Evolutionary conservation across 2,797 vertebrate species (phyloP).

Genomic region (Enteromius afrohamiltoni): DNA sequence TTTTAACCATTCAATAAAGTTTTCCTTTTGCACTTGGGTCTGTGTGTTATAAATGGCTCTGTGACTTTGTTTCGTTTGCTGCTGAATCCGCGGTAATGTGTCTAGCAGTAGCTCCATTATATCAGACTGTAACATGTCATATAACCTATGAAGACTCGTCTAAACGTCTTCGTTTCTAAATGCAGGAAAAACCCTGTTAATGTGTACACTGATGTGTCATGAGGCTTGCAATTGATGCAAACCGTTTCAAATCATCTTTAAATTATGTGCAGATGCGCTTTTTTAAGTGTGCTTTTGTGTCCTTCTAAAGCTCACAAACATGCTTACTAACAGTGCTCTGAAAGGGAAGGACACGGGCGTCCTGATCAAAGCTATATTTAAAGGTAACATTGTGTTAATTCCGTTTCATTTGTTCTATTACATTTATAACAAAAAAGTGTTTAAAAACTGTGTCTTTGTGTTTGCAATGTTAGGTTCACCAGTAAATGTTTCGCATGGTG

Average conservation of each 20-base stretch:
- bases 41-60: no score
- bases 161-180: no score
- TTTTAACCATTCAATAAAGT: no score
- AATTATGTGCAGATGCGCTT: background rate
- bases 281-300: slow-evolving; percentile 23
- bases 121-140: no score
- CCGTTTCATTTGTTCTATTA: background rate
- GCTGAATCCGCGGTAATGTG: no score
- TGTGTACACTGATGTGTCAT: background rate
- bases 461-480: slow-evolving; percentile 81
- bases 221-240: background rate
- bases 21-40: no score
- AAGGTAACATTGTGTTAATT: slow-evolving; percentile 76
- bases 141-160: no score
- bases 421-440: background rate
- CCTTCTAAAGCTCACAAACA: slow-evolving; percentile 75
- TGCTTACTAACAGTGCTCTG: slow-evolving; percentile 84
- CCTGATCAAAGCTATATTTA: slow-evolving; percentile 87
- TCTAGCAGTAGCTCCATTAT: no score
- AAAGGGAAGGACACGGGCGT: slow-evolving; percentile 81
- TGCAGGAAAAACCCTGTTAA: background rate
- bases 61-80: no score
- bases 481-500: slow-evolving; percentile 77
- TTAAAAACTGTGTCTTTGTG: slow-evolving; percentile 18
- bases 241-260: background rate